phyloP scores from a whole-genome alignment of 1,140 invertebrate genomes.

The Odontomachus brunneus region DNA sequence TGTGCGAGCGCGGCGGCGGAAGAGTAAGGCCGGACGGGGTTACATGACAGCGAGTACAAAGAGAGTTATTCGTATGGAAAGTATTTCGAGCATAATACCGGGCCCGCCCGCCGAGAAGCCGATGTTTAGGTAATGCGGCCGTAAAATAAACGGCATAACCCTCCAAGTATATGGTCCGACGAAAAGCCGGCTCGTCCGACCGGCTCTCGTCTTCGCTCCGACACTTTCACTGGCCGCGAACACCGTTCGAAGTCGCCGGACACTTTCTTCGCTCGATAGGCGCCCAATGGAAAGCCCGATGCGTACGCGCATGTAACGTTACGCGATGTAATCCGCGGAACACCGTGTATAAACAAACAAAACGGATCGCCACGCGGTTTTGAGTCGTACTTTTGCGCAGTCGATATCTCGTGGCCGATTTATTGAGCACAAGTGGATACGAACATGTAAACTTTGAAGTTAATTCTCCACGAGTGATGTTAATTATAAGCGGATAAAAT shows the following conservation, averaged over 20 bases:
- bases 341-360: slow-evolving; percentile 52
- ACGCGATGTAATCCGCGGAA: slow-evolving; percentile 42
- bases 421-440: too few relatives aligned
- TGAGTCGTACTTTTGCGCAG: not conserved
- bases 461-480: too few relatives aligned
- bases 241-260: slow-evolving; percentile 75
- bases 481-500: too few relatives aligned
- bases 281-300: slow-evolving; percentile 81
- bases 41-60: slow-evolving; percentile 23
- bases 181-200: slow-evolving; percentile 61
- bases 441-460: too few relatives aligned
- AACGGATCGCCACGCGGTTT: not conserved
- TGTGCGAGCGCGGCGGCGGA: not conserved
- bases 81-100: slow-evolving; percentile 17
- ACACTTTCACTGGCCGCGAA: slow-evolving; percentile 80
- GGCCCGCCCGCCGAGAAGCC: not conserved
- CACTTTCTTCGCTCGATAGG: slow-evolving; percentile 84
- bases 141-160: slow-evolving; percentile 22
- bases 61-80: slow-evolving; percentile 21
- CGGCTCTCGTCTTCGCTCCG: slow-evolving; percentile 66
- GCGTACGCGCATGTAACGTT: slow-evolving; percentile 44
- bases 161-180: slow-evolving; percentile 52
- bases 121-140: slow-evolving; percentile 32
- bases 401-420: too few relatives aligned
- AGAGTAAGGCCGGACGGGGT: not conserved